phyloP scores from a whole-genome alignment of 2,888 invertebrate species.

The Chydorus sphaericus region DNA sequence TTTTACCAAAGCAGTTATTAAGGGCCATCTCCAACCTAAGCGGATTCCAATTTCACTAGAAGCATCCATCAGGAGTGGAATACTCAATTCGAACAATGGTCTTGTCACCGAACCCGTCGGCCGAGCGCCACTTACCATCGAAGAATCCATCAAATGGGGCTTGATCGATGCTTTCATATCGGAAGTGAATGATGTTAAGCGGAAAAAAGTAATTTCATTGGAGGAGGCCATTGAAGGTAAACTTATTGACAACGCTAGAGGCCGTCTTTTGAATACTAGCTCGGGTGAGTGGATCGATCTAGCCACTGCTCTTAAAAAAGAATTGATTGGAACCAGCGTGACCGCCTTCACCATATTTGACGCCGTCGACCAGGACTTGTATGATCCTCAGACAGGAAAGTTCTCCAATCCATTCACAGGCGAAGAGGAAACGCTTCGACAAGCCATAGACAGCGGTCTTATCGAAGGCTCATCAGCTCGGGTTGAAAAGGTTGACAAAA shows the following conservation, averaged over 20 bases:
- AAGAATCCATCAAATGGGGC: constrained; percentile 60
- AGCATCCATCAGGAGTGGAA: constrained; percentile 26
- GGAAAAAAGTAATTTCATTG: constrained; percentile 45
- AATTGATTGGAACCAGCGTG: constrained; percentile 60
- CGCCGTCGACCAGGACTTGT: constrained; percentile 61
- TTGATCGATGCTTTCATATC: constrained; percentile 68
- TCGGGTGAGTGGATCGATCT: constrained; percentile 49
- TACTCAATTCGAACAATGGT: constrained; percentile 27
- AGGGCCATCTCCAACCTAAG: constrained; percentile 51
- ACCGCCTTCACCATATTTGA: constrained; percentile 65
- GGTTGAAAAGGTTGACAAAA: constrained; percentile 52
- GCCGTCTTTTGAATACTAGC: constrained; percentile 40
- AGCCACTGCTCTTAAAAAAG: constrained; percentile 58
- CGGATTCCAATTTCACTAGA: constrained; percentile 56
- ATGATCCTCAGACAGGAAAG: constrained; percentile 52
- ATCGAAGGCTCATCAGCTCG: constrained; percentile 54
- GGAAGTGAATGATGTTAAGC: constrained; percentile 29
- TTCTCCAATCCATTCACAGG: constrained; percentile 64
- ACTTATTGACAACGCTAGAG: constrained; percentile 54
- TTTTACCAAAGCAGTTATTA: constrained; percentile 51
- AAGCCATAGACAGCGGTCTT: constrained; percentile 55
- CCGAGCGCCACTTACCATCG: constrained; percentile 51
- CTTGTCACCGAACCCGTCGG: constrained; percentile 55
- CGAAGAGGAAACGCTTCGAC: constrained; percentile 51
- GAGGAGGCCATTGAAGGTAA: constrained; percentile 53